Conservation (phyloP, 2,888 invertebrate genomes). For the Rhagonycha lutea region DNA sequence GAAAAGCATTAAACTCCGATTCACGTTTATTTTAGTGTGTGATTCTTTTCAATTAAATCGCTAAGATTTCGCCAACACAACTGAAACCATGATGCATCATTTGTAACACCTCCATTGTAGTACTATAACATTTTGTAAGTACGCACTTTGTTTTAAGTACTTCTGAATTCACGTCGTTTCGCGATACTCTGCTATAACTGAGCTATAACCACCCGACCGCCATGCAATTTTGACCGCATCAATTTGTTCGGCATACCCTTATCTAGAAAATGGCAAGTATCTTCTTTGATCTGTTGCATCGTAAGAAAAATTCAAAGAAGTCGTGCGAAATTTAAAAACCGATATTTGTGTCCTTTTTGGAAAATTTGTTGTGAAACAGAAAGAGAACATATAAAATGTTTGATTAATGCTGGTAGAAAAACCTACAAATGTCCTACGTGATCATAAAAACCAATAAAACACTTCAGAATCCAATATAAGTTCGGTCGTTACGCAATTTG, state of each 20-base stretch:
- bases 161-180: constrained; percentile 24
- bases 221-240: constrained; percentile 18
- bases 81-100: not conserved
- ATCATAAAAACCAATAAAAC: constrained; percentile 28
- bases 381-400: not conserved
- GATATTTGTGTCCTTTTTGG: not conserved
- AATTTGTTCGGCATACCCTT: constrained; percentile 9
- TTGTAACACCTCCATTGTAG: constrained; percentile 9
- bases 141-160: constrained; percentile 19
- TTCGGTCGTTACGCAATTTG: constrained; percentile 28
- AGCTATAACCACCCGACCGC: constrained; percentile 5
- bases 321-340: not conserved
- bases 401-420: constrained; percentile 3
- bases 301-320: not conserved
- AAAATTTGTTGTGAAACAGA: not conserved
- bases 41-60: not conserved
- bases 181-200: constrained; percentile 19
- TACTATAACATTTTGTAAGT: constrained; percentile 1
- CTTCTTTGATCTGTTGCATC: not conserved
- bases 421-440: constrained; percentile 8
- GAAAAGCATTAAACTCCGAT: not conserved
- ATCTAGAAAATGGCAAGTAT: not conserved
- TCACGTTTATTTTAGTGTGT: not conserved
- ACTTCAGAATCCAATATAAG: constrained; percentile 28
- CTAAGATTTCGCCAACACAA: too few species aligned